Percentiles rank a stretch among this genome's conserved stretches.
Conservation (phyloP, 2,113 vertebrate genomes). For the Malurus melanocephalus region DNA sequence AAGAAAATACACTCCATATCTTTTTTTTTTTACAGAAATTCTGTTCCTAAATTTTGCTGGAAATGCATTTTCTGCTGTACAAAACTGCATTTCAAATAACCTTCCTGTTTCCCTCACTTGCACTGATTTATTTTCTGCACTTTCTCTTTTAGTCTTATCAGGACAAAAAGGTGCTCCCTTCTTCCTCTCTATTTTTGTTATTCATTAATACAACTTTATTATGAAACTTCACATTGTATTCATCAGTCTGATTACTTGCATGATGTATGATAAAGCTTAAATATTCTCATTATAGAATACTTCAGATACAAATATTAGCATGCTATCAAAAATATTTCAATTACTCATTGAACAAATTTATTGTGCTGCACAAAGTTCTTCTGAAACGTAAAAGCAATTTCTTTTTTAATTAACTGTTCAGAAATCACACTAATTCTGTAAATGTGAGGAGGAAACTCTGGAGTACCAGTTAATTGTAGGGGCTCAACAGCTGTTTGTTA, state of each 20-base stretch:
- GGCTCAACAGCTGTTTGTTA: neutral
- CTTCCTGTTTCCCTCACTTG: neutral
- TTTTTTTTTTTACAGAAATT: neutral
- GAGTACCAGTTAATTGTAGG: neutral
- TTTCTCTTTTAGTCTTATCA: neutral
- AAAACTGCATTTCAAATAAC: neutral
- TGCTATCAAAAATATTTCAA: neutral
- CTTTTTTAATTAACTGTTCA: slow-evolving; percentile 6
- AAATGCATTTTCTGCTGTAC: neutral
- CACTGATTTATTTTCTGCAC: neutral
- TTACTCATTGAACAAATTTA: slow-evolving; percentile 2
- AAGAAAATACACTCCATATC: neutral
- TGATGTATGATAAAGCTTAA: neutral
- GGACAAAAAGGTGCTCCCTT: neutral
- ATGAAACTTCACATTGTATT: neutral
- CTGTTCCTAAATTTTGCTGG: neutral
- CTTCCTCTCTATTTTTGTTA: neutral
- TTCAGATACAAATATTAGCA: neutral
- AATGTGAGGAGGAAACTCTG: neutral
- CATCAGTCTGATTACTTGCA: neutral
- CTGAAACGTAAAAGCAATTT: slow-evolving; percentile 3
- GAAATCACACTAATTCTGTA: neutral
- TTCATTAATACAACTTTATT: neutral
- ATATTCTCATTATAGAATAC: neutral
- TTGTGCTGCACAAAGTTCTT: neutral